These are phyloP conservation scores for Oncopodura yosiiana DNA, from an alignment of 1,140 invertebrate species.

Conservation along the genomic window DNA sequence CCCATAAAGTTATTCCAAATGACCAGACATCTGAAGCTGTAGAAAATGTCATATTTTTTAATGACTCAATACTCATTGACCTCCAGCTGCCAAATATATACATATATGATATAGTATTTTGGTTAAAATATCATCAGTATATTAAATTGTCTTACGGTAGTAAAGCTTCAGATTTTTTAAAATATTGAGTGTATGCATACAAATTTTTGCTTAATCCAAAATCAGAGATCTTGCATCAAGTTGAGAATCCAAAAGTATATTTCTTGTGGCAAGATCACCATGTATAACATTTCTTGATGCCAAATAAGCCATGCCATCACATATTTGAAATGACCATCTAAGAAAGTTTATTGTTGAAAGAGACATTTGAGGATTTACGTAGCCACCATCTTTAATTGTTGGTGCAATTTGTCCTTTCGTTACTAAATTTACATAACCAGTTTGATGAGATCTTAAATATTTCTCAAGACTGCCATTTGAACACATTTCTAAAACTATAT, in stretches of 20 bases:
- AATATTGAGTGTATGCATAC: slow-evolving; percentile 9
- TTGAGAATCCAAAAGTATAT: neutral
- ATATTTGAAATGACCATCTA: neutral
- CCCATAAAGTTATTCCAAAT: slow-evolving; percentile 43
- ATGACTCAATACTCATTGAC: slow-evolving; percentile 45
- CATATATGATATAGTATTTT: too few species aligned
- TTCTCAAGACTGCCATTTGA: slow-evolving; percentile 5
- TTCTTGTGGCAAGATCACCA: slow-evolving; percentile 4
- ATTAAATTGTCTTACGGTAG: too few species aligned
- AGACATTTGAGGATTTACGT: too few species aligned
- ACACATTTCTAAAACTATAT: slow-evolving; percentile 7
- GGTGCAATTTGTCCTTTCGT: neutral
- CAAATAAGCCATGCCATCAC: slow-evolving; percentile 4
- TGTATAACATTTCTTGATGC: slow-evolving; percentile 5
- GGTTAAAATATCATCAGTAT: too few species aligned
- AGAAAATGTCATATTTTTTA: slow-evolving; percentile 41
- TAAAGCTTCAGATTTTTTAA: slow-evolving; percentile 9
- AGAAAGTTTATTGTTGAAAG: too few species aligned
- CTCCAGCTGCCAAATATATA: too few species aligned
- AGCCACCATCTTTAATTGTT: too few species aligned
- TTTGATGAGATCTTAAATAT: neutral
- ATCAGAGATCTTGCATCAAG: slow-evolving; percentile 14
- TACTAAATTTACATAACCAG: neutral
- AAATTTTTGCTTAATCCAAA: slow-evolving; percentile 17
- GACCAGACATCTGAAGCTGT: slow-evolving; percentile 44